Base-by-base conservation (phyloP, 1,140 invertebrate species). In the Melanaphis sacchari region DNA sequence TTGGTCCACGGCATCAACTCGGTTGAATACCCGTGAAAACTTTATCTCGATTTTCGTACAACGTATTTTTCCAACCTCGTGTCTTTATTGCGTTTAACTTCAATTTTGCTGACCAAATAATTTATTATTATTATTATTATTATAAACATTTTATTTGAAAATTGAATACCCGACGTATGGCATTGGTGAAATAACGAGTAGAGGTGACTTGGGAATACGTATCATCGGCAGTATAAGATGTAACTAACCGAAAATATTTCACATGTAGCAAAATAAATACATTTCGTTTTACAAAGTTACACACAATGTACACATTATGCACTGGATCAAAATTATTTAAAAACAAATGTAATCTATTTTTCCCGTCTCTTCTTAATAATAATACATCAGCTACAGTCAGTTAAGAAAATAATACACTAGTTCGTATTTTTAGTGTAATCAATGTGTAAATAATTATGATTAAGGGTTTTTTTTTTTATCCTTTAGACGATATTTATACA, bases 31-130 rank as follows among this genome's bases (percentile, higher is more conserved):
- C 52, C 59, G 76, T 38, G 66, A 46, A 82, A 82, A 92, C n/a
- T 92, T 82, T 92, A 81, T 92, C 52, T 92, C 76, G 76, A 59
- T n/a, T 81, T 46, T 41, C 40, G 90, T 90, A 43, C 31, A 40
- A 36, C 81, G 81, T 82, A 82, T 82, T 82, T 82, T 76, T 76
- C 59, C 59, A 76, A 15, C 31, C 31, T 4, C 15, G n/a, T 76
- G 59, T 76, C 31, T 76, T 76, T 76, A 76, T 76, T 76, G 59
- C 59, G 15, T 76, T 76, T 76, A 76, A 76, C 59, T n/a, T 76
- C 59, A 76, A 76, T 76, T 76, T 76, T n/a, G 59, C 59, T 76
- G 59, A 76, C 59, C 31, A 76, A 76, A 76, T 76, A 76, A 76
- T 76, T 76, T 76, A 76, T 76, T 76, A 76, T 76, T 76, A 54